Base-by-base conservation (phyloP, 2,797 vertebrate species). In the Clangula hyemalis region DNA sequence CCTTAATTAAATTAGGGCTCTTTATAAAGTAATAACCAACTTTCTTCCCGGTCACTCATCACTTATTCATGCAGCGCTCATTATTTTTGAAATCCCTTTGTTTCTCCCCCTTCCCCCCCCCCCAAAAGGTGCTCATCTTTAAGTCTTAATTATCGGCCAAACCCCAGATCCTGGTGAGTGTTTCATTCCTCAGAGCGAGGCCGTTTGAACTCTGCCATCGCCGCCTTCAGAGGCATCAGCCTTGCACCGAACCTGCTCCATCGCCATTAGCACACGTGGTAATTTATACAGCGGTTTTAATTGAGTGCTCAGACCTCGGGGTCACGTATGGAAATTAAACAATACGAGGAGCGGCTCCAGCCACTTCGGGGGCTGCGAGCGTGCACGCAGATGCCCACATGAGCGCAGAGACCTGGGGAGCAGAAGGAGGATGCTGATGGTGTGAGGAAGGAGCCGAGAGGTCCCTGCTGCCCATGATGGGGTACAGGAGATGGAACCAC, bases 271-370 rank as follows among this genome's bases (percentile, higher is more conserved):
- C 64, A 30, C 13, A 24, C 1, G 20, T 24, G 5, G 49, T 65
- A 19, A 91, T 89, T 91, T 84, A 65, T 87, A 32, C 32, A 4
- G 57, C 2, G 22, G 11, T 85, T 83, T 93, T 75, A 93, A 96
- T 61, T 66, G 83, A 79, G 56, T 20, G 6, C 62, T 72, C 43
- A 36, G 41, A 45, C 66, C 66, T 84, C 7, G 1, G 68, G 56
- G 51, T 61, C 83, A 18, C 13, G 0, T 6, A 28, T 45, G 49
- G 72, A 86, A 54, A 69, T 61, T 7, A 5, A 32, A 39, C 54
- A n/a, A 51, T 4, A 39, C 43, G 30, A 9, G 73, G n/a, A 58
- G 60, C 3, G 4, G 30, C 47, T 36, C 19, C 53, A 39, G 51
- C 41, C n/a, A 3, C 57, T 20, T 6, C 5, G 38, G 18, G 0